Conservation (phyloP, 1,140 invertebrate species). For the Coelopa frigida region DNA sequence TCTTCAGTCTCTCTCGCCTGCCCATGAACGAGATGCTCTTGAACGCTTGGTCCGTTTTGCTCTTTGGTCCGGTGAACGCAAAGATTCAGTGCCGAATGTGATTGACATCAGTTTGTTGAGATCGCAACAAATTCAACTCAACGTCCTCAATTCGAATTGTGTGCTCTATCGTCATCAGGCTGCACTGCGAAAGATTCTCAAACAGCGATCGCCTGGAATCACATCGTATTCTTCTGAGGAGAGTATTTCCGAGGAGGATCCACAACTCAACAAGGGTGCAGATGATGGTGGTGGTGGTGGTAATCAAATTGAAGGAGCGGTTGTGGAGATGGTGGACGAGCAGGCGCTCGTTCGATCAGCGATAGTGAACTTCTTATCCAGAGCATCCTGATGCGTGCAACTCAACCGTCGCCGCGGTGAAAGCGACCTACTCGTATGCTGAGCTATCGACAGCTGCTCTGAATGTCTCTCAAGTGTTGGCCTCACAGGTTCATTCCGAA, state of each 20-base stretch:
- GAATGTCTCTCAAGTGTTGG: constrained; percentile 72
- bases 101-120: constrained; percentile 56
- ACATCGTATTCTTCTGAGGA: constrained; percentile 47
- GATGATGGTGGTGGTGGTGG: not conserved
- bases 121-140: constrained; percentile 64
- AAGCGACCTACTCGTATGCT: constrained; percentile 70
- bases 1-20: constrained; percentile 62
- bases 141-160: constrained; percentile 62
- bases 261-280: too few relatives aligned
- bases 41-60: constrained; percentile 61
- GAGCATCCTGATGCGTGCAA: constrained; percentile 51
- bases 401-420: constrained; percentile 83
- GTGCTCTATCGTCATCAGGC: constrained; percentile 61
- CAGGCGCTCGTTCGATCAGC: not conserved
- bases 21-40: constrained; percentile 57
- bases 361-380: constrained; percentile 41
- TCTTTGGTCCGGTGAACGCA: constrained; percentile 43
- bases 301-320: not conserved
- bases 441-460: constrained; percentile 79
- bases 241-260: constrained; percentile 45
- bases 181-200: constrained; percentile 60
- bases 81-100: constrained; percentile 43
- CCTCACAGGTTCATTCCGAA: constrained; percentile 49
- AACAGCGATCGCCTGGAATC: constrained; percentile 49
- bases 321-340: not conserved